Conservation (phyloP, 2,888 invertebrate species). For the Drosophila testacea region DNA sequence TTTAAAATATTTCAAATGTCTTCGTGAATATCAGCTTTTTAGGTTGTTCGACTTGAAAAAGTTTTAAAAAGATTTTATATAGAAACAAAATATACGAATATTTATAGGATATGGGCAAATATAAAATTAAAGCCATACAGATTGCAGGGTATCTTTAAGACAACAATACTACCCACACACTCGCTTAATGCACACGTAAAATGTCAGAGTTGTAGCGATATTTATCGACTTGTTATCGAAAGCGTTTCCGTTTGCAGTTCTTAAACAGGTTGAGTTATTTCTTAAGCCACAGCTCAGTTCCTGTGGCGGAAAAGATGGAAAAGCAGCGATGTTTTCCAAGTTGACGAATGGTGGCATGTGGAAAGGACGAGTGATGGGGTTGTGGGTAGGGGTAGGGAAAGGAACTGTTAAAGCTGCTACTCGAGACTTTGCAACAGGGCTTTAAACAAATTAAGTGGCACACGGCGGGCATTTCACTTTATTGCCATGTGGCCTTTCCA, state of each 20-base stretch:
- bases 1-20: too few relatives aligned
- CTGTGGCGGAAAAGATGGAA: neutral
- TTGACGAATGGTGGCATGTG: neutral
- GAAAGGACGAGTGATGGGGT: neutral
- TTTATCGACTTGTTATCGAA: constrained; percentile 41
- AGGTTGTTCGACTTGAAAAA: too few relatives aligned
- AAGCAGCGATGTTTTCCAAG: neutral
- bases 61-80: too few relatives aligned
- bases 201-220: constrained; percentile 9
- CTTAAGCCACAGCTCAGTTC: constrained; percentile 9
- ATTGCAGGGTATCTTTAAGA: neutral
- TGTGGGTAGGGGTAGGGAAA: neutral
- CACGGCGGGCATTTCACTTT: constrained; percentile 70
- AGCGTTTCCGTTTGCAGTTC: constrained; percentile 9
- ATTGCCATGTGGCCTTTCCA: constrained; percentile 54
- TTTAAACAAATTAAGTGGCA: constrained; percentile 76
- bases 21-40: too few relatives aligned
- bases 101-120: too few relatives aligned
- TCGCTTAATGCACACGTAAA: neutral
- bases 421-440: constrained; percentile 56
- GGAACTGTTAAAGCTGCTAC: constrained; percentile 53
- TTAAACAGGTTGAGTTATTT: constrained; percentile 20
- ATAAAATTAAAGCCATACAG: neutral
- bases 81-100: too few relatives aligned
- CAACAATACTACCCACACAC: neutral